These are phyloP conservation scores for Coelogynopora nodosa DNA, from an alignment of 2,888 invertebrate genomes.

Conservation along the genomic window DNA sequence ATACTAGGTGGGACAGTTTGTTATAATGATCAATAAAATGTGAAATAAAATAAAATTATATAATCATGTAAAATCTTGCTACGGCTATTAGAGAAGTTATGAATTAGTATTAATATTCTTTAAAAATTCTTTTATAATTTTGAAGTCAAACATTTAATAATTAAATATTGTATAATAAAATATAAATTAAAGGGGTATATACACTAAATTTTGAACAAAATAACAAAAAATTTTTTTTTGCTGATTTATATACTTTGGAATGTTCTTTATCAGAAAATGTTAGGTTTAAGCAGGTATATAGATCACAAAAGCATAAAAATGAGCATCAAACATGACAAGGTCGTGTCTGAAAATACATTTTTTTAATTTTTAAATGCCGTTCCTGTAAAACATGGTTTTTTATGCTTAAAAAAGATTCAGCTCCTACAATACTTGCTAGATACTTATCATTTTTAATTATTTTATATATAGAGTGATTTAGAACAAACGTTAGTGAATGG, in stretches of 20 bases:
- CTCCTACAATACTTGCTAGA: background rate
- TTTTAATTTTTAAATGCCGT: background rate
- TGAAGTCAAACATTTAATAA: too few relatives aligned
- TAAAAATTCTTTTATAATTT: too few relatives aligned
- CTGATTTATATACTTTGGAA: constrained; percentile 11
- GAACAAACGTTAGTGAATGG: background rate
- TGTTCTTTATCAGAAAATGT: constrained; percentile 11
- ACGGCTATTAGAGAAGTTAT: too few relatives aligned
- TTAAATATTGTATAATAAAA: too few relatives aligned
- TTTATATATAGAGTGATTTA: background rate
- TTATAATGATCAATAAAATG: too few relatives aligned
- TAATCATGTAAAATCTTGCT: too few relatives aligned
- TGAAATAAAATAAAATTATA: too few relatives aligned
- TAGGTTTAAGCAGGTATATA: constrained; percentile 17
- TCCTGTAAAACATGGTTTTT: background rate
- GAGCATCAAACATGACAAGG: constrained; percentile 5
- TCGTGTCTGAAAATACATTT: background rate
- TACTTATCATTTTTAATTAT: background rate
- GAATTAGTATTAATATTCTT: too few relatives aligned
- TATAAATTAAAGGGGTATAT: too few relatives aligned
- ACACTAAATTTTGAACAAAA: constrained; percentile 27
- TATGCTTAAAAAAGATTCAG: background rate
- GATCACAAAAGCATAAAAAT: constrained; percentile 6
- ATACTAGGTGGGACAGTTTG: too few relatives aligned
- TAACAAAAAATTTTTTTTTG: background rate